Evolutionary conservation across 2,797 vertebrate genomes (phyloP), one percentile per base, ranked within the genome.

Genomic region (Lindbergichthys nudifrons): DNA sequence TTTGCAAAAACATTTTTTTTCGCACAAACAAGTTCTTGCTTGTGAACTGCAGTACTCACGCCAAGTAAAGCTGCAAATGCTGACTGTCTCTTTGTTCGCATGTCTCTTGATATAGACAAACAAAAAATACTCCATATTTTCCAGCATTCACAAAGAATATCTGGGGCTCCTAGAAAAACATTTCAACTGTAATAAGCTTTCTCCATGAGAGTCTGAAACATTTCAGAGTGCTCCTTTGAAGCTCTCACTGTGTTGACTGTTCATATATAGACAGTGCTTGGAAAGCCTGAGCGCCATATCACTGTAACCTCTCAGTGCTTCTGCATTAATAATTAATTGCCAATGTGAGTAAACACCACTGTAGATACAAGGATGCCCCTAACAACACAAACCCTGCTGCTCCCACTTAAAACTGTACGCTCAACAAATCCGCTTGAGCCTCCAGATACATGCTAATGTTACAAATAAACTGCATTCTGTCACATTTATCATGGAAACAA

Each of bases 131-230:
- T 77, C 87, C 74, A 87, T 86, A 93, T 91, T 92, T 92, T 87
- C 80, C 62, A 87, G 86, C 83, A 86, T 89, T 92, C 91, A 92
- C 90, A 92, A 92, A 92, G 92, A 90, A 90, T 91, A 93, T 93
- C 89, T 91, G 90, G 89, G 88, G 84, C 89, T 88, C 81, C 89
- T 60, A 74, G 82, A 92, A 91, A 93, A 93, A 94, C 90, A 93
- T 91, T 93, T 93, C 91, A 92, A 71, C 90, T 83, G 90, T 94
- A 94, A 94, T 94, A 93, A 93, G 93, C 92, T 88, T 91, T 92
- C 92, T 93, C 88, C 88, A 86, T 59, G 84, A 92, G 90, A 89
- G 85, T 85, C 86, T 91, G 85, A 81, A 90, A 77, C 81, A 77
- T 92, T 93, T 92, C 92, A 93, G 83, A 90, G 84, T 73, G 85